These are phyloP conservation scores for Plecturocebus donacophilus DNA, from an alignment of 2,113 vertebrate genomes.

Conservation along the genomic window DNA sequence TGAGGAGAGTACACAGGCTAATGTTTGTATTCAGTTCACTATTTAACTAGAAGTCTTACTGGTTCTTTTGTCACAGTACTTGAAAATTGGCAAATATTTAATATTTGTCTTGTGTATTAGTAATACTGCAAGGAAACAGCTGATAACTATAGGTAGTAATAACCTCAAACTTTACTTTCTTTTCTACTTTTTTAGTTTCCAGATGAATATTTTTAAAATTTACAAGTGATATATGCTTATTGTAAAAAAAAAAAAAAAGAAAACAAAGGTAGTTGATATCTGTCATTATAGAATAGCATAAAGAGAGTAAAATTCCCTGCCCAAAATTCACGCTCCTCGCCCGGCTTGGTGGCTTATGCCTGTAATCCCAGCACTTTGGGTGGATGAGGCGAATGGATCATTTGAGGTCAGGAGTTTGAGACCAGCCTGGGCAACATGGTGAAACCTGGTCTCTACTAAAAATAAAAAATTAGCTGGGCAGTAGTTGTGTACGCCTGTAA, in stretches of 20 bases:
- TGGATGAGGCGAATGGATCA: too few species aligned
- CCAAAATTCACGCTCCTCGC: neutral
- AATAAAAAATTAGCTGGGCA: too few species aligned
- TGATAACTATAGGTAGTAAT: neutral
- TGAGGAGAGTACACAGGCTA: neutral
- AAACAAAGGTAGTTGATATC: neutral
- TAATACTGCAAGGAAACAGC: neutral
- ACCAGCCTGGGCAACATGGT: too few species aligned
- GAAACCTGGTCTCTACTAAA: too few species aligned
- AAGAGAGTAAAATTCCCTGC: neutral
- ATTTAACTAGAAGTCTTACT: neutral
- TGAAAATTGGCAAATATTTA: neutral
- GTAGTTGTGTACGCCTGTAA: too few species aligned
- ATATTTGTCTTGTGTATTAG: neutral
- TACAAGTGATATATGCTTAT: neutral
- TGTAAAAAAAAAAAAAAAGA: conserved; percentile 15
- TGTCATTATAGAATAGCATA: neutral
- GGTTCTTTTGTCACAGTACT: neutral
- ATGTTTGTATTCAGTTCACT: neutral
- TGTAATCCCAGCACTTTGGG: too few species aligned
- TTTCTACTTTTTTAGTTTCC: neutral
- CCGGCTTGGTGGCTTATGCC: too few species aligned
- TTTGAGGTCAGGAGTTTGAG: too few species aligned
- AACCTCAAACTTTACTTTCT: neutral
- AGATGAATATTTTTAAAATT: neutral